Conservation (phyloP, 2,113 vertebrate genomes). For the Protobothrops flavoviridis region DNA sequence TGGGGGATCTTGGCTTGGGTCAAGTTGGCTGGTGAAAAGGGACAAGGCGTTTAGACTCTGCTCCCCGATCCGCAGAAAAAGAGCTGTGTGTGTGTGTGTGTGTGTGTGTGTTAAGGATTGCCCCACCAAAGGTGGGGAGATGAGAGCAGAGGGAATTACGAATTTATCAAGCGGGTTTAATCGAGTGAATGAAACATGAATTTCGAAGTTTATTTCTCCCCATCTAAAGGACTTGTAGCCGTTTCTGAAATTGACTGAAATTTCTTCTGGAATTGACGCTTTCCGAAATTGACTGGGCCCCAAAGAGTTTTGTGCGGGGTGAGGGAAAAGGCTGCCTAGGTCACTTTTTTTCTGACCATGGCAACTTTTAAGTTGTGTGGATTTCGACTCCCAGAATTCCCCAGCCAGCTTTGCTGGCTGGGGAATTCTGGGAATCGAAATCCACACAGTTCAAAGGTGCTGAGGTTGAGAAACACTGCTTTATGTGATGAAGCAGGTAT, state of each 20-base stretch:
- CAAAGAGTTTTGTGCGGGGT: not conserved
- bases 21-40: not conserved
- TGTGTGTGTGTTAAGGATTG: not conserved
- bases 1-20: not conserved
- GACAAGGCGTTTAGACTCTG: not conserved
- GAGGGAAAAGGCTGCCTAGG: not conserved
- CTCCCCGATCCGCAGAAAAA: not conserved
- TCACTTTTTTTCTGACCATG: not conserved
- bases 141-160: not conserved
- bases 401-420: no score
- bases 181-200: not conserved
- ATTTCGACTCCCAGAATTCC: not conserved
- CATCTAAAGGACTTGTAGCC: not conserved
- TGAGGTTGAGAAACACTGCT: not conserved
- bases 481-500: not conserved
- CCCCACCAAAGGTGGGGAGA: not conserved
- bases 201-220: not conserved
- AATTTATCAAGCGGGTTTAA: not conserved
- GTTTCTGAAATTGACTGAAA: not conserved
- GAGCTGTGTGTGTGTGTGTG: no score
- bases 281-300: not conserved
- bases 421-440: not conserved
- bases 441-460: not conserved
- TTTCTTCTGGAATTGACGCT: not conserved
- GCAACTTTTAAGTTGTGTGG: not conserved